Percentiles rank a stretch among this genome's conserved stretches.
phyloP scores from a whole-genome alignment of 2,113 vertebrate species.

The Varanus komodoensis region DNA sequence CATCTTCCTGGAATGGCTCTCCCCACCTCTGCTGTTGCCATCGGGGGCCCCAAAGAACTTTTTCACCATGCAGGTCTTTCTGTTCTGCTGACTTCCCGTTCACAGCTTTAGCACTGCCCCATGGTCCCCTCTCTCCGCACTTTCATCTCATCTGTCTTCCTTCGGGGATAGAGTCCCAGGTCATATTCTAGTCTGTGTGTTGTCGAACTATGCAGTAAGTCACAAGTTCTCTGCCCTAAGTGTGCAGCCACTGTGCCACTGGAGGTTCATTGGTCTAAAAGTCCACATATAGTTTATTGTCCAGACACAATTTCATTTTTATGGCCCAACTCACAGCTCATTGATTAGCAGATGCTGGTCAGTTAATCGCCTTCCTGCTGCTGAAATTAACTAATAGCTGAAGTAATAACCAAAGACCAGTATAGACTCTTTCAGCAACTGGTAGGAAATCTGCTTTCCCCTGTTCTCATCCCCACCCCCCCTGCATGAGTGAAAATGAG shows the following conservation, averaged over 20 bases:
- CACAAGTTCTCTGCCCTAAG: background rate
- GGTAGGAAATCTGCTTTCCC: slow-evolving; percentile 72
- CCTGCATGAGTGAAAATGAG: slow-evolving; percentile 64
- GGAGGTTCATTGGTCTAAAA: slow-evolving; percentile 65
- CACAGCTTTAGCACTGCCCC: background rate
- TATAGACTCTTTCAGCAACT: slow-evolving; percentile 73
- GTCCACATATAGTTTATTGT: slow-evolving; percentile 75
- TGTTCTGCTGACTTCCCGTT: background rate
- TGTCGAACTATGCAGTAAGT: background rate
- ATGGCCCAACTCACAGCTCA: slow-evolving; percentile 78
- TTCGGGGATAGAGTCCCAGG: background rate
- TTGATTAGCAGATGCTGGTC: slow-evolving; percentile 79
- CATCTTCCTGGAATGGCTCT: background rate
- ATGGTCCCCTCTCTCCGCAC: background rate
- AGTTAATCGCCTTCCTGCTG: slow-evolving; percentile 80
- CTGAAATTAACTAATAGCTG: slow-evolving; percentile 83
- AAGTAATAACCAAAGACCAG: slow-evolving; percentile 80
- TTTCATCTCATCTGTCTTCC: background rate
- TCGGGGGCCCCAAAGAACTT: background rate
- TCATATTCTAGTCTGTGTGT: background rate
- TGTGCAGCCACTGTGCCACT: too few relatives aligned
- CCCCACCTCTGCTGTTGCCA: background rate
- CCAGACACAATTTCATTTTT: slow-evolving; percentile 79
- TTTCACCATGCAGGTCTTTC: too few relatives aligned
- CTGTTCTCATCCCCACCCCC: slow-evolving; percentile 60